phyloP scores from a whole-genome alignment of 1,140 invertebrate species.

The Chironomus tepperi region DNA sequence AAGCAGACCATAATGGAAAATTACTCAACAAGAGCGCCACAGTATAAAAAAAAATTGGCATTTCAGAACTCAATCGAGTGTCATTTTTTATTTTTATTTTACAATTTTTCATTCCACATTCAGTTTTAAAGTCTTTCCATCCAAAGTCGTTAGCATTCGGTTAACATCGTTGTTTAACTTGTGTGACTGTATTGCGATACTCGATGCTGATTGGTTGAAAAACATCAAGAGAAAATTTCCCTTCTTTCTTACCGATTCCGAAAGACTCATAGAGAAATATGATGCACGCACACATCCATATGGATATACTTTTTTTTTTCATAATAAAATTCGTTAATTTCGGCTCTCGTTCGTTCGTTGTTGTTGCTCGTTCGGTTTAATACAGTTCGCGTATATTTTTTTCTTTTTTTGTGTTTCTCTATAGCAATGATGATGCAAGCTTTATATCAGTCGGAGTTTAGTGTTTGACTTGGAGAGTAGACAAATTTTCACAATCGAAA shows the following conservation, averaged over 20 bases:
- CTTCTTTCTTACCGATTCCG: neutral
- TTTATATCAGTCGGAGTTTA: conserved; percentile 20
- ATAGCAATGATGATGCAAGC: conserved; percentile 23
- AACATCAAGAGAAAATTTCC: neutral
- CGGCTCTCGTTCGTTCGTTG: neutral
- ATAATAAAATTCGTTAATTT: neutral
- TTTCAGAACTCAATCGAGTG: neutral
- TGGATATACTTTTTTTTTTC: no score
- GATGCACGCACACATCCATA: neutral
- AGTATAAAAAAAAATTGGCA: neutral
- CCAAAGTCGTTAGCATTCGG: neutral
- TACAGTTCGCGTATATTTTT: no score
- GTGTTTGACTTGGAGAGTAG: conserved; percentile 23
- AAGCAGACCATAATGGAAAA: neutral
- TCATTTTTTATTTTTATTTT: neutral
- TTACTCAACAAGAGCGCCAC: neutral
- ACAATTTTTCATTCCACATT: neutral
- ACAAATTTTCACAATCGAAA: conserved; percentile 20
- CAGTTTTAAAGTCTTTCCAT: neutral
- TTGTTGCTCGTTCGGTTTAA: neutral
- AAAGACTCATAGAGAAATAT: neutral
- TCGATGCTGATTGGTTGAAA: neutral
- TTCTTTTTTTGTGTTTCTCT: neutral
- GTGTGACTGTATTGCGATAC: neutral
- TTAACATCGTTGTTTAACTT: neutral